Evolutionary conservation across 1,140 invertebrate genomes (phyloP).

Genomic region (Psix sp.): DNA sequence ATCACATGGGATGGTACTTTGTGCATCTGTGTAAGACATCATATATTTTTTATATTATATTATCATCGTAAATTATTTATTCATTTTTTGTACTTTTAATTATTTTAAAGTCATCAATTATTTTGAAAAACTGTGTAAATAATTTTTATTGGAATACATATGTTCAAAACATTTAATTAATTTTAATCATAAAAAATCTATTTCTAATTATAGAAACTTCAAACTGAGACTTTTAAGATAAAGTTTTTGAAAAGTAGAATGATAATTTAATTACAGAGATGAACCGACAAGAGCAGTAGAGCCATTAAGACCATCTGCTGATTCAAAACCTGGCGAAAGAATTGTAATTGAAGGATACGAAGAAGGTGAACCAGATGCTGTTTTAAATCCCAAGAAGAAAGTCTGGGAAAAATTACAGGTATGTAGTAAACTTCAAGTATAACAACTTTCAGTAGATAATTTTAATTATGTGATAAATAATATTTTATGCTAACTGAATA

Average conservation of each 20-base stretch:
- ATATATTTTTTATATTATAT: slow-evolving; percentile 7
- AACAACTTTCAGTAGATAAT: too few relatives aligned
- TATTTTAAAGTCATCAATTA: too few relatives aligned
- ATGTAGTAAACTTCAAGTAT: slow-evolving; percentile 7
- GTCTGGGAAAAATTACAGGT: slow-evolving; percentile 94
- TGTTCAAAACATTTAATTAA: too few relatives aligned
- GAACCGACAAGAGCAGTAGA: slow-evolving; percentile 87
- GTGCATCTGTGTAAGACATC: slow-evolving; percentile 91
- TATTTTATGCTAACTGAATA: too few relatives aligned
- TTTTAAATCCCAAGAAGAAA: slow-evolving; percentile 98
- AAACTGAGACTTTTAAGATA: too few relatives aligned
- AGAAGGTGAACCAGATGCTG: slow-evolving; percentile 86
- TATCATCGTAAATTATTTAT: slow-evolving; percentile 1
- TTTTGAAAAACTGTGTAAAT: too few relatives aligned
- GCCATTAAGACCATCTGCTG: slow-evolving; percentile 86
- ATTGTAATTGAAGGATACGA: slow-evolving; percentile 90
- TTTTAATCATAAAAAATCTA: not conserved
- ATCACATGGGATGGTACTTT: slow-evolving; percentile 94
- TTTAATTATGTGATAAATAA: not conserved
- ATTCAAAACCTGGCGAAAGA: slow-evolving; percentile 86
- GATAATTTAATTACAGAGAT: slow-evolving; percentile 75
- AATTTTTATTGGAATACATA: too few relatives aligned
- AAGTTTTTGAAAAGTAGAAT: too few relatives aligned
- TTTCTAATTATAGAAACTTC: too few relatives aligned
- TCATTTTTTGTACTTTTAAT: too few relatives aligned